Conservation (phyloP, 1,140 invertebrate genomes). For the Drosophila pandora region DNA sequence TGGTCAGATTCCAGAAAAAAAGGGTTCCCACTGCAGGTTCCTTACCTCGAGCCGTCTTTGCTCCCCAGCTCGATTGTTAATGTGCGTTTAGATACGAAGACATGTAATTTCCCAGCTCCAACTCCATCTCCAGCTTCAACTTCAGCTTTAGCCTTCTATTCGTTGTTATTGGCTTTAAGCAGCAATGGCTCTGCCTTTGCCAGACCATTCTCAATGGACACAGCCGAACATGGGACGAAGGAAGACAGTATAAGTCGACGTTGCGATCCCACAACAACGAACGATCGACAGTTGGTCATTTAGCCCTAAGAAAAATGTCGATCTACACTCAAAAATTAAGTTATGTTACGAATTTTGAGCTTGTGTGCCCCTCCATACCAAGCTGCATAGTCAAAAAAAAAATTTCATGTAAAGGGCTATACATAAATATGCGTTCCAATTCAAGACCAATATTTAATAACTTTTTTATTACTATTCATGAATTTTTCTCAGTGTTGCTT, state of each 20-base stretch:
- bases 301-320: constrained; percentile 42
- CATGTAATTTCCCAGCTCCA: constrained; percentile 74
- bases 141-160: constrained; percentile 3
- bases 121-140: not conserved
- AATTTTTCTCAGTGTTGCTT: not conserved
- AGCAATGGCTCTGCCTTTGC: constrained; percentile 23
- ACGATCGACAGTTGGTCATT: constrained; percentile 31
- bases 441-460: too few species aligned
- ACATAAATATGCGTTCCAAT: too few species aligned
- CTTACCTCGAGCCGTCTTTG: not conserved
- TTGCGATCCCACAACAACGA: constrained; percentile 44
- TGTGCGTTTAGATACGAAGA: constrained; percentile 80
- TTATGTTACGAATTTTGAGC: not conserved
- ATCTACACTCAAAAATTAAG: constrained; percentile 3
- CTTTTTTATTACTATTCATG: too few species aligned
- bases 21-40: constrained; percentile 7
- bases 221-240: not conserved
- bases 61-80: constrained; percentile 74
- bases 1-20: constrained; percentile 34
- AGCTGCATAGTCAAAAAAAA: too few species aligned
- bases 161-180: not conserved
- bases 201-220: constrained; percentile 65
- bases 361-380: too few species aligned
- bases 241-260: not conserved
- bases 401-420: too few species aligned